These are phyloP conservation scores for Bujurquina vittata DNA, from an alignment of 2,113 vertebrate genomes.

Conservation along the genomic window DNA sequence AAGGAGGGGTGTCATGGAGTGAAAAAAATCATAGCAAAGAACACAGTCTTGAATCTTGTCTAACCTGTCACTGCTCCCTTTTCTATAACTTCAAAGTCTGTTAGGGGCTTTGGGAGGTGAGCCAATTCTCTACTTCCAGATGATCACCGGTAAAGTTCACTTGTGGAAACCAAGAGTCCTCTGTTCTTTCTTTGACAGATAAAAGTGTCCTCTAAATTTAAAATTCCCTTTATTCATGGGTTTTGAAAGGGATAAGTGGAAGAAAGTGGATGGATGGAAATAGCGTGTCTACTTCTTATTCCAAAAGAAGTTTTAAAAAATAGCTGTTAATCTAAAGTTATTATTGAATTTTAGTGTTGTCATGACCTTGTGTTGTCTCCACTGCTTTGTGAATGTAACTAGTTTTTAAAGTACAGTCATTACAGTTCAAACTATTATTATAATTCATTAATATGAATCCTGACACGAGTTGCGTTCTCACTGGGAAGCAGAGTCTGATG, in stretches of 20 bases:
- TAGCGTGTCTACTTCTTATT: neutral
- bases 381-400: neutral
- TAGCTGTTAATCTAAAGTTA: neutral
- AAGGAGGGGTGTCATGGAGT: neutral
- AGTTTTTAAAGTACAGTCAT: neutral
- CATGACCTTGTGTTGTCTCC: neutral
- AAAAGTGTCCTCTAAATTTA: neutral
- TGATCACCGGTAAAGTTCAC: constrained; percentile 43
- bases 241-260: neutral
- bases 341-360: neutral
- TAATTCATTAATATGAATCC: neutral
- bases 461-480: neutral
- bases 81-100: constrained; percentile 17
- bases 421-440: neutral
- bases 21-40: neutral
- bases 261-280: too few species aligned
- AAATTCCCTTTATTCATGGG: neutral
- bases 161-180: constrained; percentile 10
- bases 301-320: neutral
- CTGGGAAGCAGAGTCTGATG: neutral
- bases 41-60: neutral
- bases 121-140: constrained; percentile 22
- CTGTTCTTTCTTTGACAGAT: neutral
- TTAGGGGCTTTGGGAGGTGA: constrained; percentile 35
- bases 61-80: neutral